Percentiles rank a stretch among this genome's conserved stretches.
Evolutionary conservation across 1,140 invertebrate genomes (phyloP).

Genomic region (Sinella curviseta): DNA sequence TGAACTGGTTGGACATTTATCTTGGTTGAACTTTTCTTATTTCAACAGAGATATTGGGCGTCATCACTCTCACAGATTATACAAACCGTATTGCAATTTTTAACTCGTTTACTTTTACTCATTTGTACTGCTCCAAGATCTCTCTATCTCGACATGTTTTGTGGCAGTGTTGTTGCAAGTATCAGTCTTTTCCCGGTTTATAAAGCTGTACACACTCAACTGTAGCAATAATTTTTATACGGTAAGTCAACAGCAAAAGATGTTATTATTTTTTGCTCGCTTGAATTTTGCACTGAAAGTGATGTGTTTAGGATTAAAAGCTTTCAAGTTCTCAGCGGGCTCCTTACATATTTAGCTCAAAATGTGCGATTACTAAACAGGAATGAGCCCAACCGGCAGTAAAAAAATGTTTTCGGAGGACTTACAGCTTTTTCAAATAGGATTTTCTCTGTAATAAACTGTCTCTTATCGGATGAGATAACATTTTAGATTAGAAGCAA

Average conservation of each 20-base stretch:
- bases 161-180: no score
- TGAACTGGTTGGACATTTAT: conserved; percentile 9
- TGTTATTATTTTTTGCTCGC: not conserved
- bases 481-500: not conserved
- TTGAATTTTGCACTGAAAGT: not conserved
- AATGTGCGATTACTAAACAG: not conserved
- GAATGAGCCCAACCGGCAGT: not conserved
- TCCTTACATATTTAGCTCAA: not conserved
- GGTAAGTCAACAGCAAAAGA: not conserved
- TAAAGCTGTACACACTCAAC: no score
- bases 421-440: not conserved
- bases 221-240: no score
- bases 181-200: no score
- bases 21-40: not conserved
- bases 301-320: conserved; percentile 3
- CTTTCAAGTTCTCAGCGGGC: conserved; percentile 3
- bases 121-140: no score
- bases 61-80: no score
- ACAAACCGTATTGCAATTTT: not conserved
- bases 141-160: no score
- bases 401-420: not conserved
- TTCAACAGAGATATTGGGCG: not conserved
- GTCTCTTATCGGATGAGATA: conserved; percentile 2
- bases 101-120: not conserved
- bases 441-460: not conserved